Evolutionary conservation across 2,888 invertebrate genomes (phyloP).

Genomic region (Hyles lineata): DNA sequence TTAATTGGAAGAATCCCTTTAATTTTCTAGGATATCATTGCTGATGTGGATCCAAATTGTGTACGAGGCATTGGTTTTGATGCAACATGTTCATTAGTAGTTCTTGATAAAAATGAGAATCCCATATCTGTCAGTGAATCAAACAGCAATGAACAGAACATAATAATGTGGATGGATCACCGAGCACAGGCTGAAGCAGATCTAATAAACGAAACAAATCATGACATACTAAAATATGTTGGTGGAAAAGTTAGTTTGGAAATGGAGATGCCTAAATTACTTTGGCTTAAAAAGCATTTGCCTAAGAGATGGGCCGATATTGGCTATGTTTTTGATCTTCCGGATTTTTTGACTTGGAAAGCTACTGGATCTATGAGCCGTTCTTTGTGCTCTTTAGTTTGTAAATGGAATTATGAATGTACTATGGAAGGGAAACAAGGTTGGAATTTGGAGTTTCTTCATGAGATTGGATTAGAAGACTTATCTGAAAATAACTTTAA

Average conservation of each 20-base stretch:
- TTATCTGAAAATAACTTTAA: slow-evolving; percentile 87
- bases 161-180: slow-evolving; percentile 97
- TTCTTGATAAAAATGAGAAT: slow-evolving; percentile 87
- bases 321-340: slow-evolving; percentile 94
- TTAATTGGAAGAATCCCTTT: background rate
- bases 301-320: slow-evolving; percentile 88
- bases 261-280: slow-evolving; percentile 97
- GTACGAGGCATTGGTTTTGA: slow-evolving; percentile 97
- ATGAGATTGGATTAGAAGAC: slow-evolving; percentile 90
- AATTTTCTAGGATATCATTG: slow-evolving; percentile 84
- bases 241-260: slow-evolving; percentile 97
- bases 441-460: slow-evolving; percentile 91
- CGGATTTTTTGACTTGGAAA: slow-evolving; percentile 97
- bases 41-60: slow-evolving; percentile 76
- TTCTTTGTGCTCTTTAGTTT: slow-evolving; percentile 95
- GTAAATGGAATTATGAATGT: slow-evolving; percentile 97
- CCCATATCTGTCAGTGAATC: slow-evolving; percentile 89
- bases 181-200: slow-evolving; percentile 92
- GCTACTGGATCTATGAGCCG: slow-evolving; percentile 91
- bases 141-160: slow-evolving; percentile 89
- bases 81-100: slow-evolving; percentile 97
- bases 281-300: slow-evolving; percentile 94
- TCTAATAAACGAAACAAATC: slow-evolving; percentile 90
- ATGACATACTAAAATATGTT: slow-evolving; percentile 92
- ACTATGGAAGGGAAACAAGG: slow-evolving; percentile 81